Evolutionary conservation across 2,888 invertebrate genomes (phyloP).

Genomic region (Priapulus caudatus): DNA sequence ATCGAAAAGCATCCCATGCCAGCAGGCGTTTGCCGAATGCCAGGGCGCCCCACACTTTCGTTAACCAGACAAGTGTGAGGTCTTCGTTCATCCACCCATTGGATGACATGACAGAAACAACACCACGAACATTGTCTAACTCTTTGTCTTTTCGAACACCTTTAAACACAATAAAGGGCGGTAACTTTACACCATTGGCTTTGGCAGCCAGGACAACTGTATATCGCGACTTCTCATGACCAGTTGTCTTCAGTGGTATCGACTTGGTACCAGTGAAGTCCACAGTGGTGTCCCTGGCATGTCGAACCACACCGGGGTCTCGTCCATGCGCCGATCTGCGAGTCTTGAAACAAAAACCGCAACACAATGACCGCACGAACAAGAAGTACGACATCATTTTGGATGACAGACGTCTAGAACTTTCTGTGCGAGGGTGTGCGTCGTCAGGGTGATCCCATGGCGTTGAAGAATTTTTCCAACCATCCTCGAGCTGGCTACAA

Average conservation of each 20-base stretch:
- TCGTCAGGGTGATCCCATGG: neutral
- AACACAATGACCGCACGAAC: too few species aligned
- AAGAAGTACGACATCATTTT: neutral
- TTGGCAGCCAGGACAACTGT: slow-evolving; percentile 21
- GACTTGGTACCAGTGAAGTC: slow-evolving; percentile 18
- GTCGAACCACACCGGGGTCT: slow-evolving; percentile 14
- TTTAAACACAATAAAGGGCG: slow-evolving; percentile 19
- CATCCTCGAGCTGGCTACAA: neutral
- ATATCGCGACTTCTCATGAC: slow-evolving; percentile 22
- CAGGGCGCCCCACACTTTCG: slow-evolving; percentile 17
- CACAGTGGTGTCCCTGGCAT: slow-evolving; percentile 11
- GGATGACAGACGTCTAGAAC: neutral
- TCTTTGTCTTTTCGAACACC: slow-evolving; percentile 6
- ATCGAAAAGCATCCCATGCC: slow-evolving; percentile 22
- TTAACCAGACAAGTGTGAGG: slow-evolving; percentile 14
- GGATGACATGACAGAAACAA: slow-evolving; percentile 8
- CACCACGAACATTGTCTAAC: slow-evolving; percentile 6
- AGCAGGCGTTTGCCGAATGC: slow-evolving; percentile 17
- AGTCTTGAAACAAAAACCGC: too few species aligned
- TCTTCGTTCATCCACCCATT: slow-evolving; percentile 23
- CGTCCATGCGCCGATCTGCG: too few species aligned
- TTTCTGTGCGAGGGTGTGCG: neutral
- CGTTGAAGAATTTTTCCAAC: neutral
- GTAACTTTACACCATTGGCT: slow-evolving; percentile 17
- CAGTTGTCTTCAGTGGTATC: slow-evolving; percentile 20